Percentiles rank a stretch among this genome's conserved stretches.
Evolutionary conservation across 2,113 vertebrate species (phyloP).

Genomic region (Pimephales promelas): DNA sequence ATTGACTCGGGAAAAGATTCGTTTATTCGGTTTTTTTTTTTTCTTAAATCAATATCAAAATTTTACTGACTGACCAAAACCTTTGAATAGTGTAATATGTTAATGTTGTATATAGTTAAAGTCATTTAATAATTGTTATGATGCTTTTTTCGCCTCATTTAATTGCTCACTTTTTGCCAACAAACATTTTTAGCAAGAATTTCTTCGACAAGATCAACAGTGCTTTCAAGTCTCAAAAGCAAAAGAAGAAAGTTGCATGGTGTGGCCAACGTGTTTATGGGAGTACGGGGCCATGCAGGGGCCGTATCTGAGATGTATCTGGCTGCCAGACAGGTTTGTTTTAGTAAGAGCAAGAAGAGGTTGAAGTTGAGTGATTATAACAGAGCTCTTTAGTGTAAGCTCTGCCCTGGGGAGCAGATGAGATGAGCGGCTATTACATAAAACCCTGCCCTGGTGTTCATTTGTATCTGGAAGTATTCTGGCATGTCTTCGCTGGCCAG

Average conservation of each 20-base stretch:
- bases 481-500: conserved; percentile 64
- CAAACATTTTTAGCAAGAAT: conserved; percentile 7
- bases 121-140: not conserved
- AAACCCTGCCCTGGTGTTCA: conserved; percentile 56
- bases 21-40: too few relatives aligned
- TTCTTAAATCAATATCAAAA: too few relatives aligned
- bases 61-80: not conserved
- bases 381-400: conserved; percentile 48
- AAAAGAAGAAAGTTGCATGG: not conserved
- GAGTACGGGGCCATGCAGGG: conserved; percentile 8
- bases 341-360: conserved; percentile 47
- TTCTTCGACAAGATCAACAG: not conserved
- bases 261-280: conserved; percentile 16
- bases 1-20: too few relatives aligned
- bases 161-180: not conserved
- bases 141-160: not conserved
- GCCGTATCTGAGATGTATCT: conserved; percentile 28
- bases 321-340: conserved; percentile 35
- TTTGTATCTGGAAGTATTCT: conserved; percentile 58
- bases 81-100: conserved; percentile 1
- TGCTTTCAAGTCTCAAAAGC: not conserved
- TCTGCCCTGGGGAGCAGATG: conserved; percentile 40
- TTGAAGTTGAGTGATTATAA: conserved; percentile 49
- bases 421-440: conserved; percentile 51
- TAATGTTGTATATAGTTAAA: not conserved